Conservation (phyloP, 1,140 invertebrate genomes). For the Hyles euphorbiae region DNA sequence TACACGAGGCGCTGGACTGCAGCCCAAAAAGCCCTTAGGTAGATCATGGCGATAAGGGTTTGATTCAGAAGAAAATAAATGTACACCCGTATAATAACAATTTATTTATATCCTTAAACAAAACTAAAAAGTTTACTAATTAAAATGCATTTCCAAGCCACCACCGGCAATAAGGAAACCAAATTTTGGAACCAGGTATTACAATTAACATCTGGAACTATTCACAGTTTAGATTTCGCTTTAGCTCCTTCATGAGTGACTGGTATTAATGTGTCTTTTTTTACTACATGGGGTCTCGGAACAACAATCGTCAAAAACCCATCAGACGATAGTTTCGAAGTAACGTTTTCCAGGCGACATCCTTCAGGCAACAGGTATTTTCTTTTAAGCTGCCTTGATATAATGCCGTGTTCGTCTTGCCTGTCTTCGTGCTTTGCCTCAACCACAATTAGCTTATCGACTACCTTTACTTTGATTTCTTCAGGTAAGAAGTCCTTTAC, state of each 20-base stretch:
- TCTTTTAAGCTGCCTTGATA: conserved; percentile 84
- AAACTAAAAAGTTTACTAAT: too few relatives aligned
- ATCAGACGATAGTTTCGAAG: conserved; percentile 42
- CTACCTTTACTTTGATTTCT: conserved; percentile 90
- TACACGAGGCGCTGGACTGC: too few relatives aligned
- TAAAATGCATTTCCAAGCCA: too few relatives aligned
- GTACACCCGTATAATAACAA: too few relatives aligned
- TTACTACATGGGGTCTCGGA: conserved; percentile 29
- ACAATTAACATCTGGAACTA: neutral
- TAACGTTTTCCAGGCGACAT: conserved; percentile 33
- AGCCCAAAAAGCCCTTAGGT: too few relatives aligned
- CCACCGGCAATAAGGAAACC: neutral
- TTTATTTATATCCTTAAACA: too few relatives aligned
- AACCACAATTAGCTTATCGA: conserved; percentile 85
- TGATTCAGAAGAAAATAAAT: too few relatives aligned
- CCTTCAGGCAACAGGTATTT: conserved; percentile 58
- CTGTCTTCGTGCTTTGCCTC: conserved; percentile 90
- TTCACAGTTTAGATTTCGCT: conserved; percentile 46
- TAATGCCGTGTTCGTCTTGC: conserved; percentile 84
- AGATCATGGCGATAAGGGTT: too few relatives aligned
- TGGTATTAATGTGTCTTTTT: conserved; percentile 45
- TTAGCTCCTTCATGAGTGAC: conserved; percentile 37
- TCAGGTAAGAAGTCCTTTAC: conserved; percentile 90
- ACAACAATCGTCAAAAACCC: conserved; percentile 41
- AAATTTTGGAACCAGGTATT: neutral